Base-by-base conservation (phyloP, 2,113 vertebrate species). In the Hippocampus guttulatus region DNA sequence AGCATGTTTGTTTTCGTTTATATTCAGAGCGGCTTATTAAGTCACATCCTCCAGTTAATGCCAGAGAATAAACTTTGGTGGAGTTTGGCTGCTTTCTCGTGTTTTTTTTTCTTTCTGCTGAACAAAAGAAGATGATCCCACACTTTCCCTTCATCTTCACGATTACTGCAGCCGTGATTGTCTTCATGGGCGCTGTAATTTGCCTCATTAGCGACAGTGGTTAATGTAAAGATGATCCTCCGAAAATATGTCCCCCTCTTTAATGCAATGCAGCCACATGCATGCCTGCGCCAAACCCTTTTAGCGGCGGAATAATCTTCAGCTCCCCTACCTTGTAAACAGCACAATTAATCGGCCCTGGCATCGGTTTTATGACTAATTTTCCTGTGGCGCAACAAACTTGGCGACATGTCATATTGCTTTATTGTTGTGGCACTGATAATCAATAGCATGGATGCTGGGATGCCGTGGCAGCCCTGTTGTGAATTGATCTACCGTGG, bases 1-100 rank as follows among this genome's bases (percentile, higher is more conserved):
- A 90, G 83, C 87, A 64, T 87, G 81, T 91, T 91, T 88, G 83
- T 87, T 89, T 83, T 87, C 83, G 76, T 84, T 85, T 84, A 74
- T 74, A 82, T 86, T 86, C 58, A 85, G 80, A 86, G 84, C 80
- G 82, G 86, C 85, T 89, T 89, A 85, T 58, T 75, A 81, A 78
- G 75, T 80, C 71, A 71, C 74, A 74, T 80, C 82, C 82, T 80
- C 76, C 77, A 75, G 75, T 88, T 83, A 85, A 81, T 77, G 83
- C 74, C 38, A 74, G 64, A 81, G 78, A 81, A 83, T 89, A 79
- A 85, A 85, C 79, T 88, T 87, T 80, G 60, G 45, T 20, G 65
- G 68, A 57, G 80, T 82, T 83, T 87, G 87, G 87, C 83, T 33
- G 33, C 54, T 75, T 76, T 86, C 81, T 87, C 68, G 10, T 73